Conservation (phyloP, 92 coral and sea anemone genomes). For the Parazoanthus darwini region DNA sequence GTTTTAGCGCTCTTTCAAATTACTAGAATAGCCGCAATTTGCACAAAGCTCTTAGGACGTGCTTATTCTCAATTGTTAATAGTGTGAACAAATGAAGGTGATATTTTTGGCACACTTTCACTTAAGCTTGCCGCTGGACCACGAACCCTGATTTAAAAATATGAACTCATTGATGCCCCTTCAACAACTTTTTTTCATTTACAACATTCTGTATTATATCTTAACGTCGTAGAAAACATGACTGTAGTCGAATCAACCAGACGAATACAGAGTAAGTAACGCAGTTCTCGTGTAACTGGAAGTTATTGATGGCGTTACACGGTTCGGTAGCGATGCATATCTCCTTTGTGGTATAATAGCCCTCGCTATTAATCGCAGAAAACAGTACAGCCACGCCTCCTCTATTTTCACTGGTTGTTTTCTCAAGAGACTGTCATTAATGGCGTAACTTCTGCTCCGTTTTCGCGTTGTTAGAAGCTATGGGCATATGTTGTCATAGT, state of each 20-base stretch:
- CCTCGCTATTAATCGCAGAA: background rate
- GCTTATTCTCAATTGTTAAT: background rate
- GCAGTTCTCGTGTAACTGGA: background rate
- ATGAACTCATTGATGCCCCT: background rate
- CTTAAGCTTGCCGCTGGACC: background rate
- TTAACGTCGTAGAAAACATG: background rate
- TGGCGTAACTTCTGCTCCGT: background rate
- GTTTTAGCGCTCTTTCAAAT: conserved; percentile 3
- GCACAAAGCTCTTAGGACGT: background rate
- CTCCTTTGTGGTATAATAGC: background rate
- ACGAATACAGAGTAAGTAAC: background rate
- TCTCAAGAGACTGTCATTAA: background rate
- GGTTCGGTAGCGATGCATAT: background rate
- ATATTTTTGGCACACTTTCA: conserved; percentile 22
- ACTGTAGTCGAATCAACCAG: background rate
- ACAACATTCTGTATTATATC: background rate
- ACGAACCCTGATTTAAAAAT: background rate
- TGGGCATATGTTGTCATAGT: background rate
- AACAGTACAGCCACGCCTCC: background rate
- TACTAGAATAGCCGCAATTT: conserved; percentile 17
- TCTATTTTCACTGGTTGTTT: background rate
- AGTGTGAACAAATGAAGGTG: background rate
- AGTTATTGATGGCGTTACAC: background rate
- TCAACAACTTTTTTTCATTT: background rate
- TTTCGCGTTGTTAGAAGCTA: conserved; percentile 1